Evolutionary conservation across 2,113 vertebrate species (phyloP), one percentile per base, ranked within the genome.

Genomic region (Bagarius yarrelli): DNA sequence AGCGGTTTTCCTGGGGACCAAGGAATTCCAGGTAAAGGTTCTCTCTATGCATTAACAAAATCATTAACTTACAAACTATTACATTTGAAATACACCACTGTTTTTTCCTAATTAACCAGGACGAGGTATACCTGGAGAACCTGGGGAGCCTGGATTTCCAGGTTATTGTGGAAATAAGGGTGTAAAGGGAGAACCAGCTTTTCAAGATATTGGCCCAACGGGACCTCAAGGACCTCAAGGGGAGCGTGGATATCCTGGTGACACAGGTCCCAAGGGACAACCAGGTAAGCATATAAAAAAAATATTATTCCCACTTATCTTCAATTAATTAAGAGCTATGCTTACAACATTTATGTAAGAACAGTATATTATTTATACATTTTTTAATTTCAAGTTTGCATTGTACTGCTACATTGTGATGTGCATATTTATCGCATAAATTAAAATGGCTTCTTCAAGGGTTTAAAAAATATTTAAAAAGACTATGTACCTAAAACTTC

Each of bases 1-100:
- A 74, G 80, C n/a, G 93, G 93, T 11, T 90, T 90, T 84, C 90
- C 89, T 2, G 93, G 93, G 70, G 4, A 74, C 23, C 55, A 64
- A 32, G 93, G 93, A 1, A 8, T 67, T 23, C 71, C 73, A 91
- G 93, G 92, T 94, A 90, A 32, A 40, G 12, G 13, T 13, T 9
- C 50, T 59, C 61, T 16, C 9, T 61, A 71, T 2, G 6, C 57
- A 21, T 21, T 19, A 0, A 13, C 27, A 5, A 11, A 25, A 47
- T 23, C 6, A 64, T 18, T 77, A 23, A 67, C 32, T 50, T 19
- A 75, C 23, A 8, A 3, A 57, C 9, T 3, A 25, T 67, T 59
- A 44, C n/a, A 75, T 5, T 23, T 8, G 3, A 23, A 61, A 25
- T 61, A 25, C 2, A 25, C 8, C 27, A n/a, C 13, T 61, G n/a